Conservation (phyloP, 2,797 vertebrate species). For the Tauraco hartlaubi region DNA sequence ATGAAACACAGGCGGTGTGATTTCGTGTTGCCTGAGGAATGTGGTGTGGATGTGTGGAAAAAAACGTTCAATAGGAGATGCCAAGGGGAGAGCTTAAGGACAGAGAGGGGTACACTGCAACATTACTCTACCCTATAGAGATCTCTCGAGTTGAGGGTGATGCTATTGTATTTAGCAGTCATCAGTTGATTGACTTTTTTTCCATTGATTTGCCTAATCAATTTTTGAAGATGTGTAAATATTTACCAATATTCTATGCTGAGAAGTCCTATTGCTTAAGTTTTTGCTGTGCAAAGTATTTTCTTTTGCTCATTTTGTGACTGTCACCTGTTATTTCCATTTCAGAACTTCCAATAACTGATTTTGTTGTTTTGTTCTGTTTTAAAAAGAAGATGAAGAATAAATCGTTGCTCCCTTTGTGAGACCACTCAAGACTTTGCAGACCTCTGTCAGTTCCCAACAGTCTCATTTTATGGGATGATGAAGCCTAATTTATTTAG, state of each 20-base stretch:
- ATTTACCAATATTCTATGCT: background rate
- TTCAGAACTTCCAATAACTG: background rate
- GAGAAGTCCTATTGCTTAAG: background rate
- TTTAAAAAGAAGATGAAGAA: background rate
- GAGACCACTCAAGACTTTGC: background rate
- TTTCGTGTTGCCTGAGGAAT: background rate
- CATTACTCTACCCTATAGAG: accelerated
- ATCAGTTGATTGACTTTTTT: background rate
- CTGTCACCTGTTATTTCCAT: background rate
- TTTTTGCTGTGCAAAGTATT: background rate
- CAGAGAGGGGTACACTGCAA: background rate
- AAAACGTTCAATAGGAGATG: background rate
- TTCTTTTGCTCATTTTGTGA: background rate
- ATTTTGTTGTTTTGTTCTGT: background rate
- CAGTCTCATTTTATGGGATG: background rate
- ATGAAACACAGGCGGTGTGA: background rate
- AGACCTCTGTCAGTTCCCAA: background rate
- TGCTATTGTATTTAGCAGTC: background rate
- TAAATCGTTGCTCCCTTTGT: background rate
- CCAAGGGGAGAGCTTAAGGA: background rate
- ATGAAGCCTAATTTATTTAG: background rate
- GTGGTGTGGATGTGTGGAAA: background rate
- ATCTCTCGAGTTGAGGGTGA: background rate
- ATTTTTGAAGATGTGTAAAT: background rate
- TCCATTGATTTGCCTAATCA: background rate